A percentile compares a stretch with the other conserved stretches of the same genome.
Evolutionary conservation across 2,797 vertebrate species (phyloP).

Genomic region (Emydoidea blandingii): DNA sequence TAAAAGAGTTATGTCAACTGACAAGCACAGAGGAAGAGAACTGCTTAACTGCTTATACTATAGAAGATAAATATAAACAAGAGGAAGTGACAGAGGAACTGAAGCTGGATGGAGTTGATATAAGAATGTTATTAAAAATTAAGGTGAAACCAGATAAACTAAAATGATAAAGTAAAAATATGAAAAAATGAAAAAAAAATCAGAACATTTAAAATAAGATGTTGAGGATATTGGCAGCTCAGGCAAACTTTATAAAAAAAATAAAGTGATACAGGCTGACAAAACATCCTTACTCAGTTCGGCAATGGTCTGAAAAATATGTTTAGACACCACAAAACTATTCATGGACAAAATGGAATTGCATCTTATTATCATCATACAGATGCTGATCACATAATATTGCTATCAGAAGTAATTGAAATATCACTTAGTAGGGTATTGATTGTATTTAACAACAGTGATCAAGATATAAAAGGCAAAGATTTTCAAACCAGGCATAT

Average conservation of each 20-base stretch:
- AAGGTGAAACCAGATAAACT: no score
- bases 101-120: background rate
- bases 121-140: background rate
- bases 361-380: background rate
- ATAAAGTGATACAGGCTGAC: no score
- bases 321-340: background rate
- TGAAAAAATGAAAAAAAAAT: background rate
- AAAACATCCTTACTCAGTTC: no score
- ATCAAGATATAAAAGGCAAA: background rate
- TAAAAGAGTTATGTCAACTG: background rate
- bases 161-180: background rate
- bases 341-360: background rate
- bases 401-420: background rate
- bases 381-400: background rate
- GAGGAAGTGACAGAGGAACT: background rate
- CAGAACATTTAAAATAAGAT: background rate
- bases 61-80: background rate
- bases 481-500: background rate
- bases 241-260: background rate
- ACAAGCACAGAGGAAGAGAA: background rate
- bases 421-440: background rate
- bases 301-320: background rate
- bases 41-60: background rate
- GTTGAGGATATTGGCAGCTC: background rate
- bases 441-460: background rate